phyloP scores from a whole-genome alignment of 2,797 vertebrate species.

The Gobio occitaniae region DNA sequence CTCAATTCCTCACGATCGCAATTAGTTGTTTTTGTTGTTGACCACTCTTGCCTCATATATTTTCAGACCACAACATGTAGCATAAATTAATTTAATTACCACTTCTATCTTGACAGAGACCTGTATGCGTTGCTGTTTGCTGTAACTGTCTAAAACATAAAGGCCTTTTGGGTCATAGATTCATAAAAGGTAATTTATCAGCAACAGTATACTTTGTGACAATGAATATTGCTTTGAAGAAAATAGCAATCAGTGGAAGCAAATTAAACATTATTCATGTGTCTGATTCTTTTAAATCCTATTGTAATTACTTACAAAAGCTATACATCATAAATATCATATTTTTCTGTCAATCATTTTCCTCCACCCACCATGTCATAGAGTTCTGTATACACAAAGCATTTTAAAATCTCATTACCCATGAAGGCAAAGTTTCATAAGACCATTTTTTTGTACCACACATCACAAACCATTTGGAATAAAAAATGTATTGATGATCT shows the following conservation, averaged over 20 bases:
- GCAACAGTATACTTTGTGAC: constrained; percentile 11
- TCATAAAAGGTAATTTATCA: constrained; percentile 32
- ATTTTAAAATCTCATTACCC: constrained; percentile 50
- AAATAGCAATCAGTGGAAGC: constrained; percentile 32
- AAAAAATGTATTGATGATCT: constrained; percentile 11
- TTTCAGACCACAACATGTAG: neutral
- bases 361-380: constrained; percentile 18
- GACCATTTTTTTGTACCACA: constrained; percentile 34
- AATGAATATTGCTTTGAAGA: constrained; percentile 41
- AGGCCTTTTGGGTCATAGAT: constrained; percentile 9
- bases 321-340: constrained; percentile 53
- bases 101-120: neutral
- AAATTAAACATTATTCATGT: constrained; percentile 69
- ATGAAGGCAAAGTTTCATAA: constrained; percentile 54
- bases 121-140: neutral
- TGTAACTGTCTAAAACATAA: neutral
- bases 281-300: constrained; percentile 67
- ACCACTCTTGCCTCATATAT: neutral
- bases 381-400: constrained; percentile 2
- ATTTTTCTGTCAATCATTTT: constrained; percentile 56
- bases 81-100: neutral
- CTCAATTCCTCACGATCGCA: neutral
- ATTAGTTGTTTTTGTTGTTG: neutral
- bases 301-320: constrained; percentile 67
- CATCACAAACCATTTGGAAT: constrained; percentile 22